Evolutionary conservation across 2,888 invertebrate species (phyloP).

Genomic region (Holacanthella duospinosa): DNA sequence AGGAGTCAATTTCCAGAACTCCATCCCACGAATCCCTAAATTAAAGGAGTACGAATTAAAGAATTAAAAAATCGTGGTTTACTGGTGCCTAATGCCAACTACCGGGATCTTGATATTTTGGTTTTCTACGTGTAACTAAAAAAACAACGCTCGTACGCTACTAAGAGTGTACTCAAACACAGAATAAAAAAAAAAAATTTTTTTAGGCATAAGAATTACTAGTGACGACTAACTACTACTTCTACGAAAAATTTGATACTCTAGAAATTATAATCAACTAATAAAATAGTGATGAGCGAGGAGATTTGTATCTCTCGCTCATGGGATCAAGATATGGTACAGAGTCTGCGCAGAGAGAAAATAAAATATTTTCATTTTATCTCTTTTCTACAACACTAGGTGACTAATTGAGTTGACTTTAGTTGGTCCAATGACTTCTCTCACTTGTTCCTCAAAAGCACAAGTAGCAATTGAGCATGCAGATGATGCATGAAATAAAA

Average conservation of each 20-base stretch:
- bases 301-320: neutral
- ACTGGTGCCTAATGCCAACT: neutral
- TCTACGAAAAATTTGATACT: neutral
- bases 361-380: neutral
- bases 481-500: neutral
- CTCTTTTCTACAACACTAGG: neutral
- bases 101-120: neutral
- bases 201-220: too few relatives aligned
- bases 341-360: neutral
- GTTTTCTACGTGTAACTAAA: too few relatives aligned
- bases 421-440: constrained; percentile 37
- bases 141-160: too few relatives aligned
- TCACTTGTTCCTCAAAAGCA: constrained; percentile 18
- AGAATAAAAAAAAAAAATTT: too few relatives aligned
- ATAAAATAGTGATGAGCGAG: neutral
- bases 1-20: too few relatives aligned
- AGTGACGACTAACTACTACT: too few relatives aligned
- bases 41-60: too few relatives aligned
- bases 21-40: too few relatives aligned
- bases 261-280: neutral
- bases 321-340: neutral
- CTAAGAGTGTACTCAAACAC: too few relatives aligned
- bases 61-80: too few relatives aligned
- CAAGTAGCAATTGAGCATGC: neutral
- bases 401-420: constrained; percentile 6